Base-by-base conservation (phyloP, 2,797 vertebrate species). In the Pygocentrus nattereri region DNA sequence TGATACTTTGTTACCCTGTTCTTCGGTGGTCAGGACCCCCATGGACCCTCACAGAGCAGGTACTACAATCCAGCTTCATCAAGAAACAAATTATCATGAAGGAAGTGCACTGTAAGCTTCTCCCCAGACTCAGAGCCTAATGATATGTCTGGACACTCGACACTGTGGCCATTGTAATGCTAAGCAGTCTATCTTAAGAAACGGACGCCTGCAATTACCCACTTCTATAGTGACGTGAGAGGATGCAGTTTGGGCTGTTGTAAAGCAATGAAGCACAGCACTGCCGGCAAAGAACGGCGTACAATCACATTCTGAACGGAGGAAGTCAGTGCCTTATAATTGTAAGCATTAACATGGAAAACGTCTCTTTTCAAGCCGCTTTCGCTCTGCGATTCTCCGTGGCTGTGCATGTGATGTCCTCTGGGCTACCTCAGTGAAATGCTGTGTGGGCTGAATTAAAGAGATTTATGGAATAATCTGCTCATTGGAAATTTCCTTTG, bases 171-270 rank as follows among this genome's bases (percentile, higher is more conserved):
- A 69, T 69, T 69, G 41, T 47, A 73, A 34, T 58, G 47, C 71
- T 72, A 58, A 56, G 50, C 71, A 56, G 19, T 34, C 19, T 27
- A 38, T 56, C 50, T 73, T 73, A 56, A 38, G 50, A 58, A 73
- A 38, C 0, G 12, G 30, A 56, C 7, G 13, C 67, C 41, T 69
- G 23, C 67, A 69, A 69, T 69, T 69, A 69, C 12, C 38, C 67
- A 69, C 67, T 16, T 69, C 67, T 69, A 69, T 47, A 30, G 12
- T 12, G 13, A 69, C 38, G 47, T 16, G n/a, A 69, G 67, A 23
- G 41, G 38, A 44, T 23, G 41, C 41, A 23, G 67, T n/a, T 23
- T 69, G 47, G 13, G 67, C n/a, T 47, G 38, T 25, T 69, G 41
- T 47, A 69, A 69, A 69, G 38, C 41, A 69, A 47, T 47, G 18